Conservation (phyloP, 2,888 invertebrate species). For the Trachelus iudaicus region DNA sequence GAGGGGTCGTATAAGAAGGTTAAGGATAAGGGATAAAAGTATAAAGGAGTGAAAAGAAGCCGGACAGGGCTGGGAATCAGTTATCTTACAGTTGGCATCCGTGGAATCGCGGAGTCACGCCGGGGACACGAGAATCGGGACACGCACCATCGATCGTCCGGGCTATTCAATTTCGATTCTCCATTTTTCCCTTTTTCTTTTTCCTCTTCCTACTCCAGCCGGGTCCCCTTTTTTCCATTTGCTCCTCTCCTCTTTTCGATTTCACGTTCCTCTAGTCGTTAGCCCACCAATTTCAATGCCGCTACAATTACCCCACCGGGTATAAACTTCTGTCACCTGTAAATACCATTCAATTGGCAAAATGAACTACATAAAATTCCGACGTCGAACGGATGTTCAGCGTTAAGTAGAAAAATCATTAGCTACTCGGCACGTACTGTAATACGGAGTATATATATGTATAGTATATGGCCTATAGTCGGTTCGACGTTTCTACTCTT, state of each 20-base stretch:
- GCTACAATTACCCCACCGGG: not conserved
- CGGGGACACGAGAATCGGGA: slow-evolving; percentile 15
- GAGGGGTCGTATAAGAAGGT: not conserved
- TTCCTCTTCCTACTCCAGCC: not conserved
- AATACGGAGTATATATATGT: not conserved
- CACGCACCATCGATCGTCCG: slow-evolving; percentile 8
- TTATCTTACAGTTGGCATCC: slow-evolving; percentile 10
- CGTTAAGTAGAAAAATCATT: no score
- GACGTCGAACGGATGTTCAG: no score
- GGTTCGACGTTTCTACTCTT: not conserved
- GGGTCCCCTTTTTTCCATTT: not conserved
- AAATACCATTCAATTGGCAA: not conserved
- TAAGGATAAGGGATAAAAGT: not conserved
- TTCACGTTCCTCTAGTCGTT: not conserved
- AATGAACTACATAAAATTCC: not conserved
- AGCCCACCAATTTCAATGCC: not conserved
- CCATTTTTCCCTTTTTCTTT: slow-evolving; percentile 2
- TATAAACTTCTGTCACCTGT: not conserved
- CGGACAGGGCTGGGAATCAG: not conserved
- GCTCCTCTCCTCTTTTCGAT: not conserved
- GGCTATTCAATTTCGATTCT: slow-evolving; percentile 5
- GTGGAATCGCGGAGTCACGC: slow-evolving; percentile 21
- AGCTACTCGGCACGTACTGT: not conserved
- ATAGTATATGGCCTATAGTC: not conserved
- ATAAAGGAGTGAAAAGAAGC: not conserved